Evolutionary conservation across 2,113 vertebrate species (phyloP), one percentile per base, ranked within the genome.

Genomic region (Thunnus maccoyii): DNA sequence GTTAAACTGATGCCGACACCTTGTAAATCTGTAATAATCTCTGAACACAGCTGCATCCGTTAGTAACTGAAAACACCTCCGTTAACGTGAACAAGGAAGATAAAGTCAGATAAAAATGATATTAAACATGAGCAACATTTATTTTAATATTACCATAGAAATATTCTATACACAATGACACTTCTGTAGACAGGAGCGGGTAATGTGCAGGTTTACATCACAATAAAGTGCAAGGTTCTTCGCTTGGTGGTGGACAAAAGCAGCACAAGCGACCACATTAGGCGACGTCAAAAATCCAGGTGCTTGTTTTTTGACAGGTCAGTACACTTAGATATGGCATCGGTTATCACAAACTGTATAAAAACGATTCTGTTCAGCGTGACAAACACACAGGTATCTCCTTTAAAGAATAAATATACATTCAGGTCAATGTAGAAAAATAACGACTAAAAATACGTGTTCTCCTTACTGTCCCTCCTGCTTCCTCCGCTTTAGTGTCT

Each of bases 381-480:
- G 75, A 85, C 78, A 79, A 84, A 76, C 70, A 91, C 72, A 92
- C 78, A 76, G 25, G 61, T 57, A 51, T 72, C 51, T 84, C 58
- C 6, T 66, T 78, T 25, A 76, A 76, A 90, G 88, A 91, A 86
- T 92, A 91, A 92, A 92, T 91, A 90, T 91, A 94, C 93, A 94
- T 94, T 94, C 93, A 91, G 72, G 78, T 93, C 68, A 70, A 85
- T 85, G 80, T 91, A 94, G 79, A 94, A 94, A 94, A 93, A 93
- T 83, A 87, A 91, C 13, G 50, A 72, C 67, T 63, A 58, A 88
- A 88, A 89, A 86, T 67, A 70, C 60, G 63, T n/a, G 27, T 73
- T 76, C 69, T 58, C 52, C 71, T 57, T 17, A 0, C 58, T 14
- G 10, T 6, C 60, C 41, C 46, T 81, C 82, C 32, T 0, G 17